Base-by-base conservation (phyloP, 2,113 vertebrate genomes). In the Pelobates fuscus region DNA sequence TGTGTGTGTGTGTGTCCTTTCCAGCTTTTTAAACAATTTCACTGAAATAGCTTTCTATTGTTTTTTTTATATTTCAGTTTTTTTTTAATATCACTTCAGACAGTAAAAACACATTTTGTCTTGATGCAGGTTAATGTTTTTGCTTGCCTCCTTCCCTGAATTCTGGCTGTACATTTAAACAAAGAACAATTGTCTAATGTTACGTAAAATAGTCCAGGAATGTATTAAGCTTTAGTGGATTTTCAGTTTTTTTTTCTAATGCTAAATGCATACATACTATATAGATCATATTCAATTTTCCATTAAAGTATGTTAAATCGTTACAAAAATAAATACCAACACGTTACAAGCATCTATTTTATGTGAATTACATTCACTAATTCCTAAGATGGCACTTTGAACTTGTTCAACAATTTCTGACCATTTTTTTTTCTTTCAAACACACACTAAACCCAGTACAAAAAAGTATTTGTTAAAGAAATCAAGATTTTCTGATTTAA, bases 321-420 rank as follows among this genome's bases (percentile, higher is more conserved):
- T 52, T 15, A 3, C 46, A 52, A n/a, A 52, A 52, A n/a, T n/a
- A n/a, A 15, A 4, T 17, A n/a, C n/a, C n/a, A 15, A 4, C n/a
- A 3, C 14, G n/a, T 52, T 5, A 17, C 46, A 52, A 4, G 14
- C 46, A 17, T 15, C 3, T 52, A 4, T 52, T 15, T 15, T 17
- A 52, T 17, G 14, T 52, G 15, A 17, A 52, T 55, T 65, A 55
- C 61, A 4, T 49, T 58, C 24, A 14, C 2, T 23, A 58, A 24
- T 82, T 77, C 2, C 89, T 86, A 90, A 91, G 87, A 87, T 88
- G 88, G 90, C 92, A 92, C 91, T 84, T 88, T 92, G 92, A 91
- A 85, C 93, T 84, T 93, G 91, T 92, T 91, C 90, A 93, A 91
- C 89, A 89, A 88, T 91, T 90, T 92, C 91, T 90, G 93, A 84